Conservation (phyloP, 2,797 vertebrate species). For the Microcaecilia unicolor region DNA sequence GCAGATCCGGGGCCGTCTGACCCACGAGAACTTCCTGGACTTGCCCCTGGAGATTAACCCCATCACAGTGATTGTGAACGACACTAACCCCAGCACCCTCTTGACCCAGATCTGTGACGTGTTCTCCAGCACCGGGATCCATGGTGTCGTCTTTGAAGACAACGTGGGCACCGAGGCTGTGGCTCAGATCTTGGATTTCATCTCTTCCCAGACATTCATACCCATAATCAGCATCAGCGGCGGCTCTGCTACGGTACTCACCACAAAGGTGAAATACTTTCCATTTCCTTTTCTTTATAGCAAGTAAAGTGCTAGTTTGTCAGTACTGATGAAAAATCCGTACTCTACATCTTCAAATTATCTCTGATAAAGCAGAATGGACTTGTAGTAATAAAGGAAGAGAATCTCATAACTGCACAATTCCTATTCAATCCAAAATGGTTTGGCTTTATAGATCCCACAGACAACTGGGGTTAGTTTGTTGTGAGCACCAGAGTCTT, state of each 20-base stretch:
- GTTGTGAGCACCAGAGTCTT: too few relatives aligned
- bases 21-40: slow-evolving; percentile 86
- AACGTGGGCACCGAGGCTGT: slow-evolving; percentile 87
- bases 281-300: neutral
- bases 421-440: too few relatives aligned
- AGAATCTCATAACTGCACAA: too few relatives aligned
- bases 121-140: slow-evolving; percentile 75
- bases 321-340: too few relatives aligned
- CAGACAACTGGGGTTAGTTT: too few relatives aligned
- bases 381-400: too few relatives aligned
- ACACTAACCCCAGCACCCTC: slow-evolving; percentile 87
- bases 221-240: slow-evolving; percentile 93
- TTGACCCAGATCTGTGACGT: slow-evolving; percentile 85
- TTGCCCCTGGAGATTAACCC: slow-evolving; percentile 90
- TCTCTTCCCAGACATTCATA: slow-evolving; percentile 84
- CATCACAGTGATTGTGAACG: slow-evolving; percentile 84
- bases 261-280: slow-evolving; percentile 76
- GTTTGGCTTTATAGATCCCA: too few relatives aligned
- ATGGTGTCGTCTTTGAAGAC: slow-evolving; percentile 90
- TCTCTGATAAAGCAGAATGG: too few relatives aligned
- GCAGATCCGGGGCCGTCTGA: slow-evolving; percentile 76
- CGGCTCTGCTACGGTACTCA: slow-evolving; percentile 85
- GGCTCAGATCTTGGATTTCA: slow-evolving; percentile 92
- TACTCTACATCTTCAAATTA: too few relatives aligned
- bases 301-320: too few relatives aligned